These are phyloP conservation scores for Hycleus cichorii DNA, from an alignment of 1,140 invertebrate genomes.

Conservation along the genomic window DNA sequence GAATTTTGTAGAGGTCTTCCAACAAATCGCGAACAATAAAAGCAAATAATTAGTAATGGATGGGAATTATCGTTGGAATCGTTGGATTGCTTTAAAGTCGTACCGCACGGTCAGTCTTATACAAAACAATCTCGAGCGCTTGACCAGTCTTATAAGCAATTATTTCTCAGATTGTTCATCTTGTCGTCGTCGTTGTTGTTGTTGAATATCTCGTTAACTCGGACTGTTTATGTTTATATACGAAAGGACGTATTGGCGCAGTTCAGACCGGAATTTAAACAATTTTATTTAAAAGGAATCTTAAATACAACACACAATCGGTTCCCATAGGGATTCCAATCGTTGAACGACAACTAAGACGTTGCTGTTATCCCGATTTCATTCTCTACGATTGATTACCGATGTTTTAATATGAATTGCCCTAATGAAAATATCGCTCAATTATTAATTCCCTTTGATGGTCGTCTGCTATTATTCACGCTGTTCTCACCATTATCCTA, in stretches of 20 bases:
- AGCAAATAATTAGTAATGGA: slow-evolving; percentile 4
- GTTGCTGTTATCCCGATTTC: slow-evolving; percentile 1
- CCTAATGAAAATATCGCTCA: neutral
- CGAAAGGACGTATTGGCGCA: too few species aligned
- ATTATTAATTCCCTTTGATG: slow-evolving; percentile 1
- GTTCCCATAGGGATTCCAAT: too few species aligned
- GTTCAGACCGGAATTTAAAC: too few species aligned
- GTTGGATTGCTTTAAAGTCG: neutral
- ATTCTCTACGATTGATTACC: slow-evolving; percentile 3
- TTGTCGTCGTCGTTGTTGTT: too few species aligned
- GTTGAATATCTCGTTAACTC: too few species aligned
- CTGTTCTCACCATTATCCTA: slow-evolving; percentile 11
- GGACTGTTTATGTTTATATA: too few species aligned
- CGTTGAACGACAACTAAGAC: neutral
- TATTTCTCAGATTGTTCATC: too few species aligned
- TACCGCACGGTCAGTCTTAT: too few species aligned
- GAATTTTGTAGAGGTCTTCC: neutral
- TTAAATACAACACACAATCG: too few species aligned
- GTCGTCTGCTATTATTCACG: neutral
- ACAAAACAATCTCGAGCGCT: too few species aligned
- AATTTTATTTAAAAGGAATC: too few species aligned
- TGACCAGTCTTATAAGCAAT: too few species aligned
- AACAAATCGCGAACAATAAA: neutral
- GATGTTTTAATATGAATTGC: neutral
- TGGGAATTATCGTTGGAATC: slow-evolving; percentile 4